Conservation (phyloP, 2,888 invertebrate genomes). For the Drosophila multiciliata region DNA sequence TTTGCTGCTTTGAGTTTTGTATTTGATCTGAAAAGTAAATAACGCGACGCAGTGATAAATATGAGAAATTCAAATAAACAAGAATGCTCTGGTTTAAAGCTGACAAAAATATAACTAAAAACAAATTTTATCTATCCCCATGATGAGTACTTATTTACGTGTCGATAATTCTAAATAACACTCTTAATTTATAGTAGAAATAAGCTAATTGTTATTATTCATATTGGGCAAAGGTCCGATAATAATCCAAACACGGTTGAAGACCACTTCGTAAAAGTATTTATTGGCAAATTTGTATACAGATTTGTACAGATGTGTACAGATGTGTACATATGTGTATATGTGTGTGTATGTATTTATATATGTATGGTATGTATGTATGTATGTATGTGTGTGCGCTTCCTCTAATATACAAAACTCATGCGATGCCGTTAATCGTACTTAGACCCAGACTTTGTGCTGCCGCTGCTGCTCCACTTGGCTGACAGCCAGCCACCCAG, state of each 20-base stretch:
- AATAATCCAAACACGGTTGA: slow-evolving; percentile 48
- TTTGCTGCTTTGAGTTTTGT: not conserved
- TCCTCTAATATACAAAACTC: slow-evolving; percentile 66
- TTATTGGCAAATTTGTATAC: slow-evolving; percentile 5
- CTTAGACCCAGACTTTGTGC: slow-evolving; percentile 69
- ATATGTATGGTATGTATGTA: slow-evolving; percentile 4
- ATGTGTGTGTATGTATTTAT: slow-evolving; percentile 1
- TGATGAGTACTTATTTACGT: not conserved
- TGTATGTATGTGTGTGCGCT: slow-evolving; percentile 41
- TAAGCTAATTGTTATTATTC: slow-evolving; percentile 55
- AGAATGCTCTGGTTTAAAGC: not conserved
- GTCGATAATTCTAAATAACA: not conserved
- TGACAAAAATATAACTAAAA: not conserved
- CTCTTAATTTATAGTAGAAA: slow-evolving; percentile 38
- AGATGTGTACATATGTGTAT: slow-evolving; percentile 15
- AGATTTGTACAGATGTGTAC: slow-evolving; percentile 5
- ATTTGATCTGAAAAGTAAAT: not conserved
- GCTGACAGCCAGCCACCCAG: slow-evolving; percentile 44
- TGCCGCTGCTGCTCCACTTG: slow-evolving; percentile 59
- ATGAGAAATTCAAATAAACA: no score
- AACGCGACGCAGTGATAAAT: no score
- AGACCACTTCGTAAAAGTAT: slow-evolving; percentile 36
- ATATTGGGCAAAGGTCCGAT: slow-evolving; percentile 24
- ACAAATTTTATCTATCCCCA: not conserved
- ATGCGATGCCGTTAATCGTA: slow-evolving; percentile 63